These are phyloP conservation scores for Odocoileus hemionus DNA, from an alignment of 2,113 vertebrate genomes.

Conservation along the genomic window DNA sequence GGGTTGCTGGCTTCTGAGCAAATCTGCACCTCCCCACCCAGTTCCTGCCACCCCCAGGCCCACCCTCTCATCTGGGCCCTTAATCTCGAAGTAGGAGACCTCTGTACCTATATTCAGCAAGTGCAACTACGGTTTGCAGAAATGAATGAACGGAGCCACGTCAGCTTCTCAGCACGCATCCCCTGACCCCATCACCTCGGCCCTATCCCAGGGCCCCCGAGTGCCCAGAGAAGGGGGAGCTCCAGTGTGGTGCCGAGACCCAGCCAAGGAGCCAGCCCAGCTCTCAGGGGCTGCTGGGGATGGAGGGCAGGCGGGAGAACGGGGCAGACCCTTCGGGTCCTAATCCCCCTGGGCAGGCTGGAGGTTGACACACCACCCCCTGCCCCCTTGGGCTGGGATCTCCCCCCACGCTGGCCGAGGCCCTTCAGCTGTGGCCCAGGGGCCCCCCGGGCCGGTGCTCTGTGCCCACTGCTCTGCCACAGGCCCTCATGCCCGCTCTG, in stretches of 20 bases:
- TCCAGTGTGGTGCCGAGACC: neutral
- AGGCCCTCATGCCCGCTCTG: neutral
- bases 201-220: neutral
- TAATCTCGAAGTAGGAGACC: neutral
- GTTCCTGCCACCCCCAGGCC: neutral
- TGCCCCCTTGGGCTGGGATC: neutral
- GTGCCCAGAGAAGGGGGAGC: neutral
- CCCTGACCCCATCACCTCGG: fast-evolving
- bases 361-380: neutral
- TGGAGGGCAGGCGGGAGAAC: neutral
- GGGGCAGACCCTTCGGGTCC: neutral
- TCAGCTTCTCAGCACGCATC: neutral
- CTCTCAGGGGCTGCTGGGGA: neutral
- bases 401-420: neutral
- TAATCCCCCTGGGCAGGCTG: neutral
- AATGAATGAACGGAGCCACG: fast-evolving
- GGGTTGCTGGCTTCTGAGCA: neutral
- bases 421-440: neutral
- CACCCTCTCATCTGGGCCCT: neutral
- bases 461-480: neutral
- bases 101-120: neutral
- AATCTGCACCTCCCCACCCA: neutral
- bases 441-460: neutral
- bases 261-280: neutral
- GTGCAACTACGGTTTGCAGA: neutral